These are phyloP conservation scores for Mycetomoellerius zeteki DNA, from an alignment of 1,140 invertebrate genomes.

Conservation along the genomic window DNA sequence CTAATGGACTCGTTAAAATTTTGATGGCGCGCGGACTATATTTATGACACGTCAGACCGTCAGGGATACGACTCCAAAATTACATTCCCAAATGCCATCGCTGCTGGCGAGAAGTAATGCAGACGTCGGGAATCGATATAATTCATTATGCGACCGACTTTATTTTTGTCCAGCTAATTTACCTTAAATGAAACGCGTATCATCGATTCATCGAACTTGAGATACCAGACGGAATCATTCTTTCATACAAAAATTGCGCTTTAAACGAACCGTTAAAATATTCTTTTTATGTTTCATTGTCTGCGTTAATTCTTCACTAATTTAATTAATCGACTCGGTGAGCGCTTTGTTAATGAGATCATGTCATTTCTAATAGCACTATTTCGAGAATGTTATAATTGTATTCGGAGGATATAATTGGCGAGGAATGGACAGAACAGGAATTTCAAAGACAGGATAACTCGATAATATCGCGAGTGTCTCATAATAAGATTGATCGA, in stretches of 20 bases:
- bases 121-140: conserved; percentile 62
- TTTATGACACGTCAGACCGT: conserved; percentile 54
- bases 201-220: conserved; percentile 32
- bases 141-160: conserved; percentile 53
- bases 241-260: neutral
- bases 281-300: neutral
- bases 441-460: conserved; percentile 37
- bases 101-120: conserved; percentile 43
- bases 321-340: conserved; percentile 29
- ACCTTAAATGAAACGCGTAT: conserved; percentile 41
- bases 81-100: conserved; percentile 49
- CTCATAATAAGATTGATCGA: conserved; percentile 19
- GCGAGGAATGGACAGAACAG: conserved; percentile 3
- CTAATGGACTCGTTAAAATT: conserved; percentile 60
- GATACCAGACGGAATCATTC: neutral
- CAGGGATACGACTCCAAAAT: conserved; percentile 48
- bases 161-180: conserved; percentile 42
- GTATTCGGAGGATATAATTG: conserved; percentile 31
- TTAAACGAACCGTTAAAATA: neutral
- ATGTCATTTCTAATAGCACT: conserved; percentile 25
- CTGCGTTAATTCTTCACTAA: neutral
- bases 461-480: conserved; percentile 10
- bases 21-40: conserved; percentile 53
- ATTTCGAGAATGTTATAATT: conserved; percentile 38
- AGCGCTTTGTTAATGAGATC: conserved; percentile 11